Conservation (phyloP, 2,888 invertebrate genomes). For the Therioaphis trifolii region DNA sequence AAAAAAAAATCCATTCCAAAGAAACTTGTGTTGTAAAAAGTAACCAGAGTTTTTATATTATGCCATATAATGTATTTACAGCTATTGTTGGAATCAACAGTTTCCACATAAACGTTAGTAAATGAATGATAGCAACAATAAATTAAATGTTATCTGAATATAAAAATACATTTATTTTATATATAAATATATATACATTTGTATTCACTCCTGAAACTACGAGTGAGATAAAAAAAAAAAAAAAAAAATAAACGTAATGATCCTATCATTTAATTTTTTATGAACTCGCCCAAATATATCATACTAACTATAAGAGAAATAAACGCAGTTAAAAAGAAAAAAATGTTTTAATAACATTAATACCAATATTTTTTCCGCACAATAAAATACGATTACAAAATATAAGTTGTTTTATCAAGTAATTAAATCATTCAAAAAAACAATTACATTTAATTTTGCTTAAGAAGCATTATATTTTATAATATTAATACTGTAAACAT, state of each 20-base stretch:
- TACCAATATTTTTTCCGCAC: no score
- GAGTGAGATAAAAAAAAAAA: background rate
- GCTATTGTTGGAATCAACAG: background rate
- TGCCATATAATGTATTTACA: no score
- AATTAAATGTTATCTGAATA: constrained; percentile 13
- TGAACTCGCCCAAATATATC: no score
- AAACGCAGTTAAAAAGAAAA: no score
- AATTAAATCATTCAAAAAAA: no score
- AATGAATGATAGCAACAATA: constrained; percentile 14
- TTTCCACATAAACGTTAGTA: background rate
- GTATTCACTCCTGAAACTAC: background rate
- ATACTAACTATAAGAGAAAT: no score
- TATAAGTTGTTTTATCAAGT: no score
- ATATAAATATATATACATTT: background rate
- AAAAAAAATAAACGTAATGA: background rate
- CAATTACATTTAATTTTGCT: no score
- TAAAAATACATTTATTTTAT: background rate
- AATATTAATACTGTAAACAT: no score
- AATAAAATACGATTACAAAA: no score
- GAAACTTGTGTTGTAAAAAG: background rate
- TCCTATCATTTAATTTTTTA: background rate
- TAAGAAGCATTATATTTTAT: no score
- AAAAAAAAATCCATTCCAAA: background rate
- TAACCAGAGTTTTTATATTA: background rate
- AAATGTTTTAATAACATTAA: no score